A percentile compares a stretch with the other conserved stretches of the same genome.
Conservation (phyloP, 92 coral and sea anemone genomes). For the Zoanthus sociatus region DNA sequence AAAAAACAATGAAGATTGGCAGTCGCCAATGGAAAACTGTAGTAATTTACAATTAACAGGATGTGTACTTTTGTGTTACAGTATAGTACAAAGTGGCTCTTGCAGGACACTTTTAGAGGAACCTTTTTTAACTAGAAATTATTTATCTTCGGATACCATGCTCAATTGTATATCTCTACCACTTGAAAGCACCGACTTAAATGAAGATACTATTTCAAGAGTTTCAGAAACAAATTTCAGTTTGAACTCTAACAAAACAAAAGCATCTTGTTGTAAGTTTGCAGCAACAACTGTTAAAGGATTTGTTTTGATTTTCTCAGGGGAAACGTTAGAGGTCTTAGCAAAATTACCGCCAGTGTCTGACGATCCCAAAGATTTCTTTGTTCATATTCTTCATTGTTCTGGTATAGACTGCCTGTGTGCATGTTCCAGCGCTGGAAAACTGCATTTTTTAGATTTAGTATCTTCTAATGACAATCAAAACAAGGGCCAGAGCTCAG, state of each 20-base stretch:
- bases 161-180: slow-evolving; percentile 68
- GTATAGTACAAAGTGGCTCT: slow-evolving; percentile 22
- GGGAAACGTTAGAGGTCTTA: slow-evolving; percentile 66
- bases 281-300: slow-evolving; percentile 72
- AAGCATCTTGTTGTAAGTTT: slow-evolving; percentile 52
- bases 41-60: not conserved
- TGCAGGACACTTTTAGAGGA: slow-evolving; percentile 55
- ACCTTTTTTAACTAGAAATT: slow-evolving; percentile 50
- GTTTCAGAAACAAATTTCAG: not conserved
- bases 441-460: slow-evolving; percentile 77
- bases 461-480: slow-evolving; percentile 62
- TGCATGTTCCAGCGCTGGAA: slow-evolving; percentile 77
- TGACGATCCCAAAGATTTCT: slow-evolving; percentile 31
- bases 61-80: slow-evolving; percentile 46
- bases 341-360: slow-evolving; percentile 68
- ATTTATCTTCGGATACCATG: slow-evolving; percentile 47
- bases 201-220: slow-evolving; percentile 9
- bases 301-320: slow-evolving; percentile 73
- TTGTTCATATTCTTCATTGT: slow-evolving; percentile 78
- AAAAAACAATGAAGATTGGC: not conserved
- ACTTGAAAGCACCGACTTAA: slow-evolving; percentile 55
- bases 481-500: not conserved
- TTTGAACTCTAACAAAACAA: not conserved
- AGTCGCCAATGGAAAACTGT: not conserved
- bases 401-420: slow-evolving; percentile 95